Base-by-base conservation (phyloP, 2,797 vertebrate species). In the Enteromius radiatus region DNA sequence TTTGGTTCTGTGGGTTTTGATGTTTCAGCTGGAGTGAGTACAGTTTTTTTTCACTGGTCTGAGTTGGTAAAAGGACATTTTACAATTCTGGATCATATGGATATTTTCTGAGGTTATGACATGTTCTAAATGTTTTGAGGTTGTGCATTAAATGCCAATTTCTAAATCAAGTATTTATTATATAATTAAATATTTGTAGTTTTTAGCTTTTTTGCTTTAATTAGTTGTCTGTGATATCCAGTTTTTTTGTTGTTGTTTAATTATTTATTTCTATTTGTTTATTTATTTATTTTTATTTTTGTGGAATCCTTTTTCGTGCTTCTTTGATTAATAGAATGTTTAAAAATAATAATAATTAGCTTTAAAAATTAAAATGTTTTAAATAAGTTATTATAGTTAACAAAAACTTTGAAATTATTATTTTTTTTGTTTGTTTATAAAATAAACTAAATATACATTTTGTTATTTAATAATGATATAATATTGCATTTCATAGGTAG, bases 1-100 rank as follows among this genome's bases (percentile, higher is more conserved):
- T 67, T 81, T 75, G 59, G 7, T 81, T 74, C 43, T 54, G 43
- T 52, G n/a, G 3, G 45, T 52, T 82, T 45, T 52, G 68, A 49
- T 6, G 23, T 63, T 74, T 64, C n/a, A 9, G n/a, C 61, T 65
- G 33, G 6, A 67, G 33, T 45, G 17, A n/a, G 31, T 61, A 64
- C n/a, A n/a, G n/a, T n/a, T n/a, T 82, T n/a, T 65, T 33, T 64
- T 68, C 9, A 49, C 5, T n/a, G 54, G 28, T 52, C 63, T 61
- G 23, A 80, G 36, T 17, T 80, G 36, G 52, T 56, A 41, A 26
- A 70, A 45, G 12, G 17, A n/a, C 23, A 17, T 33, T 75, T 23
- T 11, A 63, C 65, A 36, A 9, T 65, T 47, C 5, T 61, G 31
- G 61, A 31, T 36, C 23, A 38, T 38, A 36, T 79, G 14, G 26